phyloP scores from a whole-genome alignment of 2,113 vertebrate species.

The Neofelis nebulosa region DNA sequence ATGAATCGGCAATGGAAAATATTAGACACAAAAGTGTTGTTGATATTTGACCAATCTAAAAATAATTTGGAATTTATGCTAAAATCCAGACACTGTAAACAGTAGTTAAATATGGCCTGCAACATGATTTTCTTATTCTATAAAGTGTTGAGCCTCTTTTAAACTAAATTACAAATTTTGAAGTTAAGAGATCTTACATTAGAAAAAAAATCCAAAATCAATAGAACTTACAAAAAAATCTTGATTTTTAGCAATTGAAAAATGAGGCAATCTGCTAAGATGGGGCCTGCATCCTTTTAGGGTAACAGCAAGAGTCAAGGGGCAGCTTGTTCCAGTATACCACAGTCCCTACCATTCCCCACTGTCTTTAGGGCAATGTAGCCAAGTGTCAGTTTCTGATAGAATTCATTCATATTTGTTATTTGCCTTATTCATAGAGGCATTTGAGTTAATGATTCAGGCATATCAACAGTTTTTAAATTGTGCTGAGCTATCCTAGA shows the following conservation, averaged over 20 bases:
- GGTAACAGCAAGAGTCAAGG: neutral
- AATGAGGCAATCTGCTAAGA: neutral
- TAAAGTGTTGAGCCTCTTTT: neutral
- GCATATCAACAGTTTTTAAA: neutral
- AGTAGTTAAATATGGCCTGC: neutral
- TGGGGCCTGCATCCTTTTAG: neutral
- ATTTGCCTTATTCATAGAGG: neutral
- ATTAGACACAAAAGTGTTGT: neutral
- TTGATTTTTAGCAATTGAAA: neutral
- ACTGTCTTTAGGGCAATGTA: neutral
- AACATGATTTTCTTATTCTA: neutral
- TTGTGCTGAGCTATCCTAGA: neutral
- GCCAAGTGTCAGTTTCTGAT: neutral
- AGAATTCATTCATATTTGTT: neutral
- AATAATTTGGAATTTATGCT: neutral
- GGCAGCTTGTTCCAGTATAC: neutral
- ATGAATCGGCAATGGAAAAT: neutral
- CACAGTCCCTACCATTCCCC: neutral
- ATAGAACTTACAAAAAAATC: neutral
- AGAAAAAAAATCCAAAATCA: neutral
- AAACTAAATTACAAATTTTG: neutral
- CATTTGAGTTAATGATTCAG: neutral
- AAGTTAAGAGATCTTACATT: neutral
- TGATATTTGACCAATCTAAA: neutral
- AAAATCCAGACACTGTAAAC: neutral